These are phyloP conservation scores for Castor canadensis DNA, from an alignment of 2,113 vertebrate genomes.

Conservation along the genomic window DNA sequence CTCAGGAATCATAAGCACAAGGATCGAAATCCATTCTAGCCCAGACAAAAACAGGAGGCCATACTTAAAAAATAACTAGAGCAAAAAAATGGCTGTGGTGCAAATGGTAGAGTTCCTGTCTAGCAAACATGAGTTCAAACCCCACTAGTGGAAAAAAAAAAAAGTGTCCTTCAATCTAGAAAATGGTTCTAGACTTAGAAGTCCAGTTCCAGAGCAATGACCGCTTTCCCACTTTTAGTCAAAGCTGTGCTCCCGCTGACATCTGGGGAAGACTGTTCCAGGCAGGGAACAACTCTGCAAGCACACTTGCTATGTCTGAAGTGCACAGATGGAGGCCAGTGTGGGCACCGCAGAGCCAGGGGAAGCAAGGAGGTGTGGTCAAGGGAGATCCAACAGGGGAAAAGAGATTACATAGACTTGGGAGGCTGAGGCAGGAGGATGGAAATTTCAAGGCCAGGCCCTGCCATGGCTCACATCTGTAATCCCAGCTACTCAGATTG, in stretches of 20 bases:
- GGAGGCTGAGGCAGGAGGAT: background rate
- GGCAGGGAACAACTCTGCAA: background rate
- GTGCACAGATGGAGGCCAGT: background rate
- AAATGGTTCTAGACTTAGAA: background rate
- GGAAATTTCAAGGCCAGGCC: background rate
- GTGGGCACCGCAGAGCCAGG: background rate
- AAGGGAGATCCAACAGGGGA: background rate
- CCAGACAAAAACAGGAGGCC: too few species aligned
- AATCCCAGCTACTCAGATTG: background rate
- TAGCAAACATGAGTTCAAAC: too few species aligned
- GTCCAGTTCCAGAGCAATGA: background rate
- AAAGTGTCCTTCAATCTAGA: background rate
- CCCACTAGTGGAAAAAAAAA: too few species aligned
- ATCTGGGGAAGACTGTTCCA: background rate
- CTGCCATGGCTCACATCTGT: background rate
- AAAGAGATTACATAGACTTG: background rate
- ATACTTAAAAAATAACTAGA: too few species aligned
- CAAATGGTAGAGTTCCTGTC: too few species aligned
- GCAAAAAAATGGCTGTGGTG: too few species aligned
- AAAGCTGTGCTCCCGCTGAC: background rate
- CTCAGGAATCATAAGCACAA: too few species aligned
- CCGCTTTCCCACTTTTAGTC: background rate
- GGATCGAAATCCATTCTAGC: too few species aligned
- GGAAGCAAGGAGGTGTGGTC: background rate
- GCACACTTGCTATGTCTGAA: background rate